Conservation (phyloP, 2,797 vertebrate species). For the Enteromius trimaculatus region DNA sequence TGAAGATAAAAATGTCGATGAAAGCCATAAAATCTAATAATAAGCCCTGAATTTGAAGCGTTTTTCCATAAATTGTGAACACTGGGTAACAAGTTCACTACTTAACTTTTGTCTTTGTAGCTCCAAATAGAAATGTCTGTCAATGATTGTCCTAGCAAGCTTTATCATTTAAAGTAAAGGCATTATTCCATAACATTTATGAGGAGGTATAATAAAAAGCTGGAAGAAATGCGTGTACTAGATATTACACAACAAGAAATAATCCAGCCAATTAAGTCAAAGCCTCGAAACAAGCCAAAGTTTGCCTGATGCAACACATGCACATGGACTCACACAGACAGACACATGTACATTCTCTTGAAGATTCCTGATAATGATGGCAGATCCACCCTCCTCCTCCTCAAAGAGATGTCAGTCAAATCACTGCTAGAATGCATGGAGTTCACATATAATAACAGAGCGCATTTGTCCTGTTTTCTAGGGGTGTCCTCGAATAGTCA, state of each 20-base stretch:
- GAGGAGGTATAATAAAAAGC: neutral
- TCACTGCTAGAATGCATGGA: neutral
- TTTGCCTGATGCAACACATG: conserved; percentile 42
- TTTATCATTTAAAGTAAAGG: neutral
- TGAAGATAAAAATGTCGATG: conserved; percentile 32
- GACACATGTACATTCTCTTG: conserved; percentile 28
- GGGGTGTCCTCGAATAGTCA: too few relatives aligned
- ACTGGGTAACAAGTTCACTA: neutral
- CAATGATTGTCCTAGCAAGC: neutral
- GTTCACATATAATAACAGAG: conserved; percentile 12
- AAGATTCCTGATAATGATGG: conserved; percentile 33
- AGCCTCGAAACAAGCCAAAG: conserved; percentile 32
- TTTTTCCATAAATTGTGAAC: neutral
- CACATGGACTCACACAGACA: conserved; percentile 27
- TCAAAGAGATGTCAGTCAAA: conserved; percentile 45
- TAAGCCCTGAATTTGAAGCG: neutral
- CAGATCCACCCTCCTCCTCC: neutral
- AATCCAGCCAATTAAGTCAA: conserved; percentile 46
- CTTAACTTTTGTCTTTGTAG: neutral
- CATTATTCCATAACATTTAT: neutral
- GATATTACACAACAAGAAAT: conserved; percentile 19
- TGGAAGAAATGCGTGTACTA: neutral
- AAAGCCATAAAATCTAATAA: conserved; percentile 12
- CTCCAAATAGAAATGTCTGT: neutral
- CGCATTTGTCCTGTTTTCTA: conserved; percentile 14